Evolutionary conservation across 2,113 vertebrate genomes (phyloP).

Genomic region (Salvator merianae): DNA sequence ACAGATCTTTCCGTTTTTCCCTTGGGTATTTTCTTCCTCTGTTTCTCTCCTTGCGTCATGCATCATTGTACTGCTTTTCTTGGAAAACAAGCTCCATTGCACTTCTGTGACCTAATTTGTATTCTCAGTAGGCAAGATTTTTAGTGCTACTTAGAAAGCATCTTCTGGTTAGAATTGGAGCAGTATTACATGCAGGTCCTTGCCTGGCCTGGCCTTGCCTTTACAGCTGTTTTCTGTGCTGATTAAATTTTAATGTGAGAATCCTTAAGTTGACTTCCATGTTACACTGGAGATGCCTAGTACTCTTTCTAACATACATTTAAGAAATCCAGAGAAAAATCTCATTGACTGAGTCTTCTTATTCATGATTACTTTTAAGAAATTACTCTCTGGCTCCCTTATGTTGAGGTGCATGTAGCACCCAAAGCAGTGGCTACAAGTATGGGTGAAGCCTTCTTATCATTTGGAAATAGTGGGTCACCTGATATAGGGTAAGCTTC

Average conservation of each 20-base stretch:
- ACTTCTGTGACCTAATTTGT: constrained; percentile 21
- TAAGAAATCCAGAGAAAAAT: neutral
- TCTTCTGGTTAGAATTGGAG: neutral
- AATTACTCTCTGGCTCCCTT: neutral
- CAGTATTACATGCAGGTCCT: neutral
- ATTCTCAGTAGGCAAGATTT: neutral
- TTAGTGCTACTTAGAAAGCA: constrained; percentile 11
- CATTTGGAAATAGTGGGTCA: neutral
- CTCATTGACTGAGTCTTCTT: neutral
- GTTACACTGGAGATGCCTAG: neutral
- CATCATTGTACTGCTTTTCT: neutral
- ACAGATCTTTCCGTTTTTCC: neutral
- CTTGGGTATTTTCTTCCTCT: neutral
- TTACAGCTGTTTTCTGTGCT: neutral
- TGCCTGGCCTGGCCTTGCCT: accelerated
- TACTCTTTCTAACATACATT: neutral
- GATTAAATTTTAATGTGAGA: neutral
- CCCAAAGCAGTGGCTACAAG: neutral
- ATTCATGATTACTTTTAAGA: neutral
- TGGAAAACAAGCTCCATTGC: constrained; percentile 18
- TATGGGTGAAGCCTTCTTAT: neutral
- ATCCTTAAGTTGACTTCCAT: neutral
- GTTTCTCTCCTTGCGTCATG: neutral
- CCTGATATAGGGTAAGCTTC: neutral
- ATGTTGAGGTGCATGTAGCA: neutral